Conservation (phyloP, 92 coral and sea anemone genomes). For the Desmophyllum pertusum region DNA sequence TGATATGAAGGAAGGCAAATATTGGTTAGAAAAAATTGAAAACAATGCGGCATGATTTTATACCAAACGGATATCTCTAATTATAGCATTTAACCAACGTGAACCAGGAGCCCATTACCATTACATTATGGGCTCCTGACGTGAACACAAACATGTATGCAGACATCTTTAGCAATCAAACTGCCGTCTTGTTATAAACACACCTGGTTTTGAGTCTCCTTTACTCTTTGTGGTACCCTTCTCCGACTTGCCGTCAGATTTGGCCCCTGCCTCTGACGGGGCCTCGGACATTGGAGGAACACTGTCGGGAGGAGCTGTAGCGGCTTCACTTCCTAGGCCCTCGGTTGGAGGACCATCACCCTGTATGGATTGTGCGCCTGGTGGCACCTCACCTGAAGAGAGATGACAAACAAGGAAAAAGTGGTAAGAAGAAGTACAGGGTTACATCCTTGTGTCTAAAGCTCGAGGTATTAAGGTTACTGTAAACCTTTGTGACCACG, state of each 20-base stretch:
- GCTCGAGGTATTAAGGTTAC: not conserved
- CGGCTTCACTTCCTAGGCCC: slow-evolving; percentile 45
- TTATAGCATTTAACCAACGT: too few species aligned
- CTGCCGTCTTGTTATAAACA: not conserved
- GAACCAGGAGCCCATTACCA: too few species aligned
- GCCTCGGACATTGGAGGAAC: slow-evolving; percentile 61
- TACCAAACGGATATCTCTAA: too few species aligned
- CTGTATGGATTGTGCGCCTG: slow-evolving; percentile 26
- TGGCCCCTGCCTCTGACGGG: slow-evolving; percentile 77
- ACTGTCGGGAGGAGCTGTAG: slow-evolving; percentile 39
- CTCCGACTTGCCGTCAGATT: slow-evolving; percentile 76
- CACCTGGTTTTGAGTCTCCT: slow-evolving; percentile 64
- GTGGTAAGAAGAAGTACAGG: not conserved
- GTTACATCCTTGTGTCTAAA: not conserved
- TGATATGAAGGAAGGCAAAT: not conserved
- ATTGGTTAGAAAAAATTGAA: not conserved
- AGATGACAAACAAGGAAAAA: not conserved
- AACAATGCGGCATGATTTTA: not conserved
- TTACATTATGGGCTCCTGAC: too few species aligned
- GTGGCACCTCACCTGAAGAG: slow-evolving; percentile 25
- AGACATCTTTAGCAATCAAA: not conserved
- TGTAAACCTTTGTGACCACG: too few species aligned
- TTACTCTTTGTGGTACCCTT: slow-evolving; percentile 70
- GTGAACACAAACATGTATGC: too few species aligned
- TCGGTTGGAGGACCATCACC: slow-evolving; percentile 51